phyloP scores from a whole-genome alignment of 2,113 vertebrate species.

The Reinhardtius hippoglossoides region DNA sequence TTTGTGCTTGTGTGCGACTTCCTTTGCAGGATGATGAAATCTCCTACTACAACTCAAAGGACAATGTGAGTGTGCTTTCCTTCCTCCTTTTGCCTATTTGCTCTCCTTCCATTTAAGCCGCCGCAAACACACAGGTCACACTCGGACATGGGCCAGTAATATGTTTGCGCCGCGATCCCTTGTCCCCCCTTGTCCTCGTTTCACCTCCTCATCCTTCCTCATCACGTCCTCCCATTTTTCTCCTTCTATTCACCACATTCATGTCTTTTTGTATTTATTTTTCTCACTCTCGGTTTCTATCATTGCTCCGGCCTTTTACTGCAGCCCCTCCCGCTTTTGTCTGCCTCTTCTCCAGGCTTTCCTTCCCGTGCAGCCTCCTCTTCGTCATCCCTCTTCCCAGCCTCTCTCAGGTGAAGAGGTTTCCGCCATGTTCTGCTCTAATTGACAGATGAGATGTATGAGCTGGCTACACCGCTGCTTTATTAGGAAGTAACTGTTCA shows the following conservation, averaged over 20 bases:
- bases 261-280: not conserved
- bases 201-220: conserved; percentile 23
- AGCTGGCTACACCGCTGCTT: conserved; percentile 77
- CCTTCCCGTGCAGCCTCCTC: conserved; percentile 38
- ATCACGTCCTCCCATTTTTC: not conserved
- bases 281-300: conserved; percentile 14
- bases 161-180: conserved; percentile 6
- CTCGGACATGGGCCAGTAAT: conserved; percentile 17
- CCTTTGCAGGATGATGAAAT: conserved; percentile 89
- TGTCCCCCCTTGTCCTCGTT: conserved; percentile 20
- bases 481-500: conserved; percentile 79
- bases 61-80: conserved; percentile 87
- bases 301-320: conserved; percentile 36
- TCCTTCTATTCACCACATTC: conserved; percentile 31
- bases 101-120: conserved; percentile 25
- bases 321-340: conserved; percentile 23
- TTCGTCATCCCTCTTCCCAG: conserved; percentile 55
- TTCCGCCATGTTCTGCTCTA: conserved; percentile 69
- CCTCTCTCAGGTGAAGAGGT: conserved; percentile 79
- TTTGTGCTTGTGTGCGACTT: conserved; percentile 45
- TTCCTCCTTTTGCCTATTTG: conserved; percentile 8
- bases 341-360: conserved; percentile 36
- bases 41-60: conserved; percentile 97
- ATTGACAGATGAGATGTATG: conserved; percentile 81
- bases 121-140: conserved; percentile 34